Conservation (phyloP, 1,140 invertebrate genomes). For the Aphelenchoides besseyi region DNA sequence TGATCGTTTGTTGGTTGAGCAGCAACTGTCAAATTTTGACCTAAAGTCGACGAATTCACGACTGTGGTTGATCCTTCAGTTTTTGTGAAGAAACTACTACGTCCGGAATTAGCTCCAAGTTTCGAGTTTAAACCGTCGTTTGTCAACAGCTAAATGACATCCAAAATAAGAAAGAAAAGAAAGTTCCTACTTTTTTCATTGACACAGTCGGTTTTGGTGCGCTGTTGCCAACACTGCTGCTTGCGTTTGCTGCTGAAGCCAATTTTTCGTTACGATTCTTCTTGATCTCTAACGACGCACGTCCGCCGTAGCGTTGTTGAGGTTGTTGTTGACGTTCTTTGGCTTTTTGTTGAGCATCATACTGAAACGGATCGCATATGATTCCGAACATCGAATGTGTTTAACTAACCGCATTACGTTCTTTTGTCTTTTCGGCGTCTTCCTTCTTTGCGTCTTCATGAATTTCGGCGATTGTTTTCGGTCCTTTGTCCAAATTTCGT, state of each 20-base stretch:
- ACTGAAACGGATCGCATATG: slow-evolving; percentile 14
- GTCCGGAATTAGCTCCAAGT: too few relatives aligned
- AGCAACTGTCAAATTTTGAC: too few relatives aligned
- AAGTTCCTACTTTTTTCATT: too few relatives aligned
- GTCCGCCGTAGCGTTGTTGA: neutral
- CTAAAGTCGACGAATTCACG: too few relatives aligned
- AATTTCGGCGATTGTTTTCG: slow-evolving; percentile 9
- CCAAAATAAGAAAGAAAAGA: too few relatives aligned
- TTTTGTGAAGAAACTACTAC: too few relatives aligned
- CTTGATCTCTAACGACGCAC: neutral
- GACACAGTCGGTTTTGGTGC: neutral
- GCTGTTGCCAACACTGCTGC: neutral
- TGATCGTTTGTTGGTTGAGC: too few relatives aligned
- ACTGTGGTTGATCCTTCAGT: neutral
- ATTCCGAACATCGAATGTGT: too few relatives aligned
- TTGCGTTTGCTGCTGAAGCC: neutral
- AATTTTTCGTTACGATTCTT: neutral
- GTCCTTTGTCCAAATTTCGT: slow-evolving; percentile 4
- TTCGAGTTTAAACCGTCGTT: too few relatives aligned
- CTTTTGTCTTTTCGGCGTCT: slow-evolving; percentile 13
- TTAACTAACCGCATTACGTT: neutral
- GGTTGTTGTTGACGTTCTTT: neutral
- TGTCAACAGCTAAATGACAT: too few relatives aligned
- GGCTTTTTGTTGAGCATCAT: slow-evolving; percentile 14
- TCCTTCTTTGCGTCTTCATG: slow-evolving; percentile 23